Base-by-base conservation (phyloP, 1,140 invertebrate species). In the Pogonomyrmex barbatus region DNA sequence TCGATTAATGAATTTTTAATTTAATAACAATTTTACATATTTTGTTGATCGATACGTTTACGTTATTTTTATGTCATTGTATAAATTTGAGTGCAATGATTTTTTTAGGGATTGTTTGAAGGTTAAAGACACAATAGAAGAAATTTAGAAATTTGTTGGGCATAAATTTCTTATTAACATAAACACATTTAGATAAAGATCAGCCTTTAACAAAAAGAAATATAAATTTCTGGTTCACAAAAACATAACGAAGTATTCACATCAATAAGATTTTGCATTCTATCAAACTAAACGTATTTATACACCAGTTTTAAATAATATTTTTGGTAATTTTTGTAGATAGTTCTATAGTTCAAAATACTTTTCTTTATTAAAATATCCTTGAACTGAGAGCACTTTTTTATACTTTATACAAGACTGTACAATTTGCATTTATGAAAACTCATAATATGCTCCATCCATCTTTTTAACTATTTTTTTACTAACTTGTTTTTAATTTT, bases 351-450 rank as follows among this genome's bases (percentile, higher is more conserved):
- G 24, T 54, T 12, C 42, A 45, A 9, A 14, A 70, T 47, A 39
- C n/a, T 56, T 42, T 42, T 58, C 8, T 58, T 12, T 67, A 14
- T 81, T 67, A 67, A 73, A 10, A 33, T 60, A 45, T 73, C 58
- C 58, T 50, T 63, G n/a, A 42, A 3, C 30, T n/a, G 2, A 50
- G 3, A 56, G n/a, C 6, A 12, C n/a, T 36, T 39, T 36, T 45
- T 42, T 65, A 36, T 39, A 36, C 60, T 39, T n/a, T 6, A 36
- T 10, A 42, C 33, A 89, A 89, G 84, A 89, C 77, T 89, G 83
- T 60, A 3, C 42, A 17, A 75, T 75, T 75, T 52, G 5, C 14
- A 62, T 39, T 70, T 62, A 0, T 52, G 9, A 10, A 56, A 24
- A 68, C 2, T 2, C 24, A 24, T 24, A 24, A 47, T 42, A 78